Evolutionary conservation across 1,140 invertebrate species (phyloP), one percentile per base, ranked within the genome.

Genomic region (Centruroides vittatus): DNA sequence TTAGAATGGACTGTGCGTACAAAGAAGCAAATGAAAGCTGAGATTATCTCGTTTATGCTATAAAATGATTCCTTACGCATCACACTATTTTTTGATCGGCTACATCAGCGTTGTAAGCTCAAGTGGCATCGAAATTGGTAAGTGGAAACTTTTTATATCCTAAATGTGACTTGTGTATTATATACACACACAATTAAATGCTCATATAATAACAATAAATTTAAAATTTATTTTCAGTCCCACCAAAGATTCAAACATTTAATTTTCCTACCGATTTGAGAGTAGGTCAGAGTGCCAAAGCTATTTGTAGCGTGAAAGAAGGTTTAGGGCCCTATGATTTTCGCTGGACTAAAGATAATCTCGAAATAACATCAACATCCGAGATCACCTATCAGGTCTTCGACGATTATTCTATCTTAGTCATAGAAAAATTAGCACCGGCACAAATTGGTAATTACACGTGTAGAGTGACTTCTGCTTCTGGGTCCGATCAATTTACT

Each of bases 381-480:
- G 9, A 36, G 3, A 10, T 56, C 7, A 56, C 52, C 9, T 56
- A 59, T 13, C 57, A 62, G 35, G 59, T 56, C 34, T 5, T 34
- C 35, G 61, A 59, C 12, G 62, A 63, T 47, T 60, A 57, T 48
- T 58, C 55, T 4, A 13, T 58, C 3, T 35, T 64, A 3, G 11
- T 58, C 6, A 51, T 61, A 7, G 55, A 64, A 36, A 58, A 49
- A 5, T 34, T 64, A 11, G 5, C 9, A 1, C 51, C 54, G 34
- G 34, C 58, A 35, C 57, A 59, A 34, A 54, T 13, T 48, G 71
- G 71, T 12, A 70, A 65, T 41, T 73, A 73, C 61, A 68, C 68
- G 13, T 73, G 71, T 55, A 78, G 78, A 55, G 86, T 83, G 65
- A 79, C 79, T 57, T 88, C 87, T 73, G 74, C 73, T 34, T 84